Evolutionary conservation across 2,797 vertebrate species (phyloP).

Genomic region (Pogoniulus pusillus): DNA sequence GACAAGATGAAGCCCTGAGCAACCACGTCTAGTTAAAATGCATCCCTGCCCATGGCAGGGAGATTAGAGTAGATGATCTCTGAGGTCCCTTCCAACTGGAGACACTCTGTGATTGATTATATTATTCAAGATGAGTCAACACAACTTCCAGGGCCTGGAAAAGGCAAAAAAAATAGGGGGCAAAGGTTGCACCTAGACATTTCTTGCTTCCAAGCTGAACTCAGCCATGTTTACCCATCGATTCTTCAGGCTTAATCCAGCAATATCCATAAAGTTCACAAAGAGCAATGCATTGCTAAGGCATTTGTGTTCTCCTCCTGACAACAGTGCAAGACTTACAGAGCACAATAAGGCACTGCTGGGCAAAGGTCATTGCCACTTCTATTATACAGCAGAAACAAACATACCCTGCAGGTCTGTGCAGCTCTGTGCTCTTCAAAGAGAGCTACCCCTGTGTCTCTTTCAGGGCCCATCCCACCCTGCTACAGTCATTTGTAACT

Average conservation of each 20-base stretch:
- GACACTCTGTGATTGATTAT: too few species aligned
- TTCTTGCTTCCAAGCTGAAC: background rate
- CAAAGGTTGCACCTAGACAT: background rate
- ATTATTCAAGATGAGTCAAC: too few species aligned
- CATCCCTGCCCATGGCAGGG: too few species aligned
- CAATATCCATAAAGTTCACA: background rate
- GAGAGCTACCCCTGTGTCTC: background rate
- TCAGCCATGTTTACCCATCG: background rate
- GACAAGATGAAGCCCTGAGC: too few species aligned
- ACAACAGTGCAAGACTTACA: background rate
- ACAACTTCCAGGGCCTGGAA: background rate
- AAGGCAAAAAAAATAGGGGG: background rate
- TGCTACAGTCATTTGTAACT: slow-evolving; percentile 28
- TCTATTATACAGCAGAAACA: slow-evolving; percentile 16
- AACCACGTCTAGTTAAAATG: too few species aligned
- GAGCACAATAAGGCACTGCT: background rate
- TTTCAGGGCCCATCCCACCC: background rate
- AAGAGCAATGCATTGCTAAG: background rate
- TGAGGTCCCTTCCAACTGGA: too few species aligned
- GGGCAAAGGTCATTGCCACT: background rate
- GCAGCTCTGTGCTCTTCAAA: slow-evolving; percentile 9
- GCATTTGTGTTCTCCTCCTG: background rate
- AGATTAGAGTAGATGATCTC: too few species aligned
- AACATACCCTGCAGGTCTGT: slow-evolving; percentile 6
- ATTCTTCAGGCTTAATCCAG: background rate